A percentile compares a stretch with the other conserved stretches of the same genome.
phyloP scores from a whole-genome alignment of 2,113 vertebrate genomes.

The Myiozetetes cayanensis region DNA sequence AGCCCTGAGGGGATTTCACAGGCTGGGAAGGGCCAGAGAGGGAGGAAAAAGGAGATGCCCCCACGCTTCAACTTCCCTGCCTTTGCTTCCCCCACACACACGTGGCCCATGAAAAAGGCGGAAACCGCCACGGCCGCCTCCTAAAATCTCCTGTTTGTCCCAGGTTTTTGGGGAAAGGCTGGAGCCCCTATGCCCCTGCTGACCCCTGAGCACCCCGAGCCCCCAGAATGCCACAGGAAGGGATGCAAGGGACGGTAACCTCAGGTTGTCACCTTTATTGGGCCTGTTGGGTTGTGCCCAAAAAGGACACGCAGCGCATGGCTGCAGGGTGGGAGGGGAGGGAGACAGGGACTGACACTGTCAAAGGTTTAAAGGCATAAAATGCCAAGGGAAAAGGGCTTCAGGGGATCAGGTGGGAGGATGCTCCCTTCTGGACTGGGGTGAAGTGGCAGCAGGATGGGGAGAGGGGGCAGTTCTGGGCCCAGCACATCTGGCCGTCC shows the following conservation, averaged over 20 bases:
- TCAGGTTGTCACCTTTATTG: not conserved
- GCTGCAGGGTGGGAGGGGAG: accelerated
- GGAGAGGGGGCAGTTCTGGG: not conserved
- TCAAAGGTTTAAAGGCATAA: not conserved
- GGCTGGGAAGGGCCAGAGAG: not conserved
- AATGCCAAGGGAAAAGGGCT: not conserved
- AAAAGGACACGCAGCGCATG: accelerated
- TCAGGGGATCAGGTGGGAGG: not conserved
- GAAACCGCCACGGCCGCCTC: accelerated
- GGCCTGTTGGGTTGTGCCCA: accelerated
- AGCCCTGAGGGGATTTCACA: not conserved
- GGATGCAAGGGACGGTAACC: accelerated
- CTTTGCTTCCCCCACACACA: not conserved
- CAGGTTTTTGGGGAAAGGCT: accelerated
- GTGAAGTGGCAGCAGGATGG: not conserved
- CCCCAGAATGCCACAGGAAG: accelerated
- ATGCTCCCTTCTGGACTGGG: accelerated
- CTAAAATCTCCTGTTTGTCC: not conserved
- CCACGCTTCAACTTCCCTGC: not conserved
- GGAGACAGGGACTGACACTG: not conserved
- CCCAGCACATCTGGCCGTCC: not conserved
- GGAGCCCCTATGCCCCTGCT: accelerated
- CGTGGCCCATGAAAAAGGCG: accelerated
- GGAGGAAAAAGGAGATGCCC: not conserved
- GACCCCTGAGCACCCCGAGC: not conserved